Evolutionary conservation across 2,888 invertebrate species (phyloP), one percentile per base, ranked within the genome.

Genomic region (Netelia melanura): DNA sequence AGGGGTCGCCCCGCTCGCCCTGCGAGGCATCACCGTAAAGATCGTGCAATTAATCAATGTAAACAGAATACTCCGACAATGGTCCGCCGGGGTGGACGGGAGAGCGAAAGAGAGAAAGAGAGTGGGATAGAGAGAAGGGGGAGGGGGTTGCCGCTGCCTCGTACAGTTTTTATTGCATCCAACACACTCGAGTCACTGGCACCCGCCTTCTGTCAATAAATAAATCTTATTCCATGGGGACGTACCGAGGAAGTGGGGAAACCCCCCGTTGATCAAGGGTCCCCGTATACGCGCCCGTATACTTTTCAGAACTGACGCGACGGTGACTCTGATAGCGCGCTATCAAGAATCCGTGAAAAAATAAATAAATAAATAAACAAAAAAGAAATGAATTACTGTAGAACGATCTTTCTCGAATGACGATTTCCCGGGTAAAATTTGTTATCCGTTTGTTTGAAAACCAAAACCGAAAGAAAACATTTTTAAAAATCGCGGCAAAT

Each of bases 21-120:
- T 82, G 21, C 70, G 58, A 80, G 85, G 83, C 89, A 86, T 88
- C 85, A 88, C 84, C 88, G 86, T 84, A 86, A 88, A 88, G 89
- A 89, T 89, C 87, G 85, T 87, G 87, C 90, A 91, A 91, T 91
- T 91, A 90, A 91, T 91, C 91, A 91, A 89, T 89, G 90, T 89
- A 90, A 91, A 90, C 89, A 89, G 87, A 87, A 88, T 85, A 84
- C 82, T 87, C 87, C 83, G 84, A 88, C 89, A 88, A 89, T 87
- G 87, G 75, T n/a, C 44, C 58, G 43, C 58, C 68, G 74, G 43
- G 77, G 78, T 44, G 30, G 54, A 54, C n/a, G 21, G 43, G 21
- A 58, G 17, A 23, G 61, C 64, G 21, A 65, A 14, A 25, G 56
- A 1, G 23, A 23, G n/a, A 52, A 44, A 58, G 52, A 11, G 38